Evolutionary conservation across 2,113 vertebrate genomes (phyloP).

Genomic region (Nothobranchius kuhntae): DNA sequence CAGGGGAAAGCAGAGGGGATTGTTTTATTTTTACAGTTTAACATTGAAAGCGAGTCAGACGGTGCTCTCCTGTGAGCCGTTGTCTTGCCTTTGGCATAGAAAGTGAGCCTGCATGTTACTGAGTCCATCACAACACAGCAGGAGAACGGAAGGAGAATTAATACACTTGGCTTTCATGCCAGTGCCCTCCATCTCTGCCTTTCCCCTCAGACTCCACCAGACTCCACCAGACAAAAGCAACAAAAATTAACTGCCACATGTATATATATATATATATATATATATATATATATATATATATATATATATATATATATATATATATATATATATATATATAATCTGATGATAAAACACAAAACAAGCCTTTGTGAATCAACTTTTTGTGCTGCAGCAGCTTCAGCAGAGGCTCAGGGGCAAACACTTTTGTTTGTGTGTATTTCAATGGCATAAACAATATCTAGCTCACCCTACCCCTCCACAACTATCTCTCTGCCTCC

Average conservation of each 20-base stretch:
- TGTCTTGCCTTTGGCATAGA: constrained; percentile 67
- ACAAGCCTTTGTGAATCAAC: constrained; percentile 10
- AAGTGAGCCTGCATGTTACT: constrained; percentile 75
- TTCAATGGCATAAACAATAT: constrained; percentile 66
- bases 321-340: too few relatives aligned
- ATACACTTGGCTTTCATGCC: constrained; percentile 64
- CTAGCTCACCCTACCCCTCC: constrained; percentile 33
- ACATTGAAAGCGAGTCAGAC: constrained; percentile 41
- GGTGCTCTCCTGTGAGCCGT: constrained; percentile 54
- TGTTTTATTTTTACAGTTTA: constrained; percentile 58
- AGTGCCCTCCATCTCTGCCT: constrained; percentile 37
- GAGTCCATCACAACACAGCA: constrained; percentile 69
- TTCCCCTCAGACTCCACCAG: constrained; percentile 45
- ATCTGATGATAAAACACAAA: background rate
- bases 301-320: too few relatives aligned
- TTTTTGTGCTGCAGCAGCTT: constrained; percentile 24
- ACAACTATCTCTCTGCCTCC: constrained; percentile 53
- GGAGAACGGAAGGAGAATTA: constrained; percentile 66
- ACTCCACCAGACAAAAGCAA: constrained; percentile 59
- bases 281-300: too few relatives aligned
- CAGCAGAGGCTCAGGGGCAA: constrained; percentile 45
- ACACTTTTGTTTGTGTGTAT: constrained; percentile 55
- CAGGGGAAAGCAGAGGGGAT: constrained; percentile 33
- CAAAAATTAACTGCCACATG: constrained; percentile 58
- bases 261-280: too few relatives aligned